Conservation (phyloP, 2,113 vertebrate species). For the Meriones unguiculatus region DNA sequence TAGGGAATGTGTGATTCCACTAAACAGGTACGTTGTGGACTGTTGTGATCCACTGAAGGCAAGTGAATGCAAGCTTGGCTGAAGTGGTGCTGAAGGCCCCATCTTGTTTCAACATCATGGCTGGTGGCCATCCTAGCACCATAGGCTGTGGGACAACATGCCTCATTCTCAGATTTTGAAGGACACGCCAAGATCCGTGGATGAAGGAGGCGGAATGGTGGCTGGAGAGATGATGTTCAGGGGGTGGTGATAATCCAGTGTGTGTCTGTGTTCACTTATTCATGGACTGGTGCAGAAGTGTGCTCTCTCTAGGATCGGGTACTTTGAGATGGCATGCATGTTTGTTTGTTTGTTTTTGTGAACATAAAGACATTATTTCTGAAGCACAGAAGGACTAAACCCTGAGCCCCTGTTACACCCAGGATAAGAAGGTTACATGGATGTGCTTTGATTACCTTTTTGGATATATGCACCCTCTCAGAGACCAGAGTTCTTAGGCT, state of each 20-base stretch:
- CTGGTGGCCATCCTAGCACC: background rate
- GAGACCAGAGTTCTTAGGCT: conserved; percentile 1
- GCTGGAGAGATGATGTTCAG: background rate
- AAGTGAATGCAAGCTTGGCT: background rate
- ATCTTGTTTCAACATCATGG: background rate
- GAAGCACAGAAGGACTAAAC: background rate
- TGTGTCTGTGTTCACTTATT: background rate
- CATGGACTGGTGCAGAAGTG: background rate
- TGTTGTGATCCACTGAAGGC: background rate
- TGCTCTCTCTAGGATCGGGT: background rate
- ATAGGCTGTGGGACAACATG: too few species aligned
- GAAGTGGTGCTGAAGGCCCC: background rate
- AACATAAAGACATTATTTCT: conserved; percentile 45
- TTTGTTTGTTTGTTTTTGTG: too few species aligned
- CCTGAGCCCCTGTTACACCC: background rate
- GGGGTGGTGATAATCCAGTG: background rate
- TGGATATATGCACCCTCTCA: background rate
- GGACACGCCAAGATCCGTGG: background rate
- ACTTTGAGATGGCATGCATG: background rate
- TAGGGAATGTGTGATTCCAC: background rate
- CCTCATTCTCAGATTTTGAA: background rate
- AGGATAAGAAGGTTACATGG: background rate
- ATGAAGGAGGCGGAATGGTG: background rate
- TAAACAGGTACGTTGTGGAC: background rate
- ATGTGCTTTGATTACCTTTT: conserved; percentile 55